phyloP scores from a whole-genome alignment of 2,888 invertebrate species.

The Amiota mariae region DNA sequence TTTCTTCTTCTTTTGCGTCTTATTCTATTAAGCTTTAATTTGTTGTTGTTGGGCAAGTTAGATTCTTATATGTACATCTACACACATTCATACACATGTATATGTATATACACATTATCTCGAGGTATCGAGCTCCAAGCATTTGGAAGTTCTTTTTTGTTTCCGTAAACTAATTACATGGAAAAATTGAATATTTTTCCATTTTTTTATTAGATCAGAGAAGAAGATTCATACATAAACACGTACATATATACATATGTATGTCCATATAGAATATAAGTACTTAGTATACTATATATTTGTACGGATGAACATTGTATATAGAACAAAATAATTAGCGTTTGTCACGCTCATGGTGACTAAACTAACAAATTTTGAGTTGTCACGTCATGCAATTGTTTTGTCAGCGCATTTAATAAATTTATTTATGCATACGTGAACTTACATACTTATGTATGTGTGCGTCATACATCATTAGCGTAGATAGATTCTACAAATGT shows the following conservation, averaged over 20 bases:
- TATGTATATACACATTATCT: background rate
- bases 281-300: background rate
- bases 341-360: conserved; percentile 13
- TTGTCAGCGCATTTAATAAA: conserved; percentile 12
- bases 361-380: conserved; percentile 18
- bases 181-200: background rate
- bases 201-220: background rate
- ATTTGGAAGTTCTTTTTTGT: background rate
- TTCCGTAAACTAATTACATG: background rate
- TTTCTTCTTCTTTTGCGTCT: too few relatives aligned
- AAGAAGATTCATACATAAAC: background rate
- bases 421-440: background rate
- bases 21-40: too few relatives aligned
- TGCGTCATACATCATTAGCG: too few relatives aligned
- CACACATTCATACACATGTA: background rate
- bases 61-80: background rate
- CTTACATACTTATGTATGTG: conserved; percentile 5
- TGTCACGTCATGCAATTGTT: conserved; percentile 23
- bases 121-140: background rate
- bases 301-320: background rate
- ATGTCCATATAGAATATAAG: too few relatives aligned
- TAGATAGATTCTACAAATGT: background rate
- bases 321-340: conserved; percentile 21
- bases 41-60: too few relatives aligned
- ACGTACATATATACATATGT: background rate